Percentiles rank a stretch among this genome's conserved stretches.
Conservation (phyloP, 37 sponge, comb jelly and placozoan species). For the Mnemiopsis leidyi region DNA sequence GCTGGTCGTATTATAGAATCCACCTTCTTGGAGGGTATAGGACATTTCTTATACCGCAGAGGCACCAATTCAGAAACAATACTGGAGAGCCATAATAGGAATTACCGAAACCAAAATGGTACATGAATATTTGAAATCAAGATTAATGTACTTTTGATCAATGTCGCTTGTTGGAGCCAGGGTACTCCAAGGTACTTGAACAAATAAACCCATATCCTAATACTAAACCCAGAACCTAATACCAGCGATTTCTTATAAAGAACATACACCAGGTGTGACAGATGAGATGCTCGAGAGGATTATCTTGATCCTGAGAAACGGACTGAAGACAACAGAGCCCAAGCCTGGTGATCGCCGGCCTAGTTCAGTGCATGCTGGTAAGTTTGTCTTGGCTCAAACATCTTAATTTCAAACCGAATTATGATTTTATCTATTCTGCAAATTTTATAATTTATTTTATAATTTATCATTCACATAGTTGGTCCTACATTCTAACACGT, state of each 20-base stretch:
- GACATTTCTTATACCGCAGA: not conserved
- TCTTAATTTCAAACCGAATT: too few species aligned
- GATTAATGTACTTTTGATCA: too few species aligned
- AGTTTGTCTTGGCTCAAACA: not conserved
- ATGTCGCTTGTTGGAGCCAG: too few species aligned
- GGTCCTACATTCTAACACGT: too few species aligned
- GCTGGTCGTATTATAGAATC: not conserved
- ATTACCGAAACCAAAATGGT: conserved; percentile 13
- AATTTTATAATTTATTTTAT: too few species aligned
- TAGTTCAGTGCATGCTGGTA: not conserved
- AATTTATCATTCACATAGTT: too few species aligned
- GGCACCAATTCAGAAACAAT: conserved; percentile 1
- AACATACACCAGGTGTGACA: not conserved
- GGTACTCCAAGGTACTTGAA: too few species aligned
- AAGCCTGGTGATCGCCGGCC: not conserved
- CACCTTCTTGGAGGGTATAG: not conserved
- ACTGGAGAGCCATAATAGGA: not conserved
- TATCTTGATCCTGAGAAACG: not conserved
- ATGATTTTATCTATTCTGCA: too few species aligned
- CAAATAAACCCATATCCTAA: too few species aligned
- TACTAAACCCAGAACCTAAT: too few species aligned
- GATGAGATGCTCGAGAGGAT: not conserved
- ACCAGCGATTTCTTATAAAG: too few species aligned
- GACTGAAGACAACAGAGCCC: not conserved
- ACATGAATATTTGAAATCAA: too few species aligned